Base-by-base conservation (phyloP, 2,113 vertebrate species). In the Caranx ignobilis region DNA sequence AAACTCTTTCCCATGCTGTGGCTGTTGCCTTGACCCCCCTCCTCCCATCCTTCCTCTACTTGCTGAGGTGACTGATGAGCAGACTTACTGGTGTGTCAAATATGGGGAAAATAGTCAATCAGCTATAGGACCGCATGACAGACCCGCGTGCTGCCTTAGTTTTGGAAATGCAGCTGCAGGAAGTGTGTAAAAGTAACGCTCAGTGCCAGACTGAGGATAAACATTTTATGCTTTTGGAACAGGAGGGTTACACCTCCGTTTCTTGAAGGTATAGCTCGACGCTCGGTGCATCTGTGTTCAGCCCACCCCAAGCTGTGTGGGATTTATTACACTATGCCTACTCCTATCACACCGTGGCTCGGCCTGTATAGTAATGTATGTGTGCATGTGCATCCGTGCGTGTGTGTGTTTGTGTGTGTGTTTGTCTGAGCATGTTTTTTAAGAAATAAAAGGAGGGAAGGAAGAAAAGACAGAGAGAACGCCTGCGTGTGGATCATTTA, bases 61-160 rank as follows among this genome's bases (percentile, higher is more conserved):
- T 89, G 87, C 89, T 75, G 80, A 87, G 82, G 89, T 91, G 89
- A 91, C 87, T 90, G 90, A 93, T 92, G 91, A 92, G 88, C 78
- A 75, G 78, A 80, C 83, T 89, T 84, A 85, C 86, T 69, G 79
- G 88, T 87, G 88, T 92, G 88, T 92, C 88, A 92, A 91, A 92
- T 87, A 84, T 87, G 82, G 87, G 78, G 87, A 83, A 90, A 91
- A 88, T 89, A 87, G 90, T 93, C 86, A 87, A 91, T 93, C 90
- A 86, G 83, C 77, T 78, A 26, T 26, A 55, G 83, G 77, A 63
- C 5, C 56, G 59, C 83, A 80, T 76, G 83, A 85, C 83, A 82
- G 81, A 71, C 60, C 79, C 79, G 80, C 62, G 26, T 72, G 81
- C 84, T 69, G 81, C 86, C 72, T 72, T 84, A 50, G 57, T 77